Evolutionary conservation across 2,888 invertebrate genomes (phyloP), one percentile per base, ranked within the genome.

Genomic region (Crematogaster levior): DNA sequence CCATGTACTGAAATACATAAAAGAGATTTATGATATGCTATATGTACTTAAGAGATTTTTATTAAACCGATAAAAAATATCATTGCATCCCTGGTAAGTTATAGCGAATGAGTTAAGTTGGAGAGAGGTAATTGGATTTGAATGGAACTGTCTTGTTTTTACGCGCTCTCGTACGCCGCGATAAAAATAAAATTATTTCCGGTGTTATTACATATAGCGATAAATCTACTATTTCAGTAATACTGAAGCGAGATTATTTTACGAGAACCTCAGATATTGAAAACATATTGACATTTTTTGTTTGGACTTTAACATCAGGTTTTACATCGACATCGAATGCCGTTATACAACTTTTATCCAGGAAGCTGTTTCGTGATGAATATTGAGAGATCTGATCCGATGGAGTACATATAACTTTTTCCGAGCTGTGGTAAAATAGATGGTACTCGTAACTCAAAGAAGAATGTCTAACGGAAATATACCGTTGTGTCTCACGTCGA

Each of bases 31-130:
- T 21, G 56, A n/a, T 24, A 56, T 24, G 21, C 40, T 65, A 15
- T 65, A 30, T 56, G 34, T 68, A 68, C 51, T 79, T 68, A 58
- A 77, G 56, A 43, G 77, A 79, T 30, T 79, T 79, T 79, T 79
- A 56, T 68, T 79, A 68, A 68, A 79, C 10, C 43, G 34, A 43
- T 65, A 27, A 40, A 61, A 77, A 68, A 68, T 79, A 79, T 43
- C 53, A 27, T 68, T 79, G 56, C 30, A 43, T 56, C 21, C 21
- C 43, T 0, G 43, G 10, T 37, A 74, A 61, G 24, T 43, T 79
- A 68, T 68, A 24, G 40, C 43, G 56, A 79, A 34, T 34, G 43
- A 65, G 63, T 65, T 27, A 79, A 68, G 24, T 24, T 30, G 21
- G 34, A 37, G 15, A 40, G 30, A 30, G 21, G 24, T 77, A 79